Base-by-base conservation (phyloP, 2,113 vertebrate genomes). In the Nesogale talazaci region DNA sequence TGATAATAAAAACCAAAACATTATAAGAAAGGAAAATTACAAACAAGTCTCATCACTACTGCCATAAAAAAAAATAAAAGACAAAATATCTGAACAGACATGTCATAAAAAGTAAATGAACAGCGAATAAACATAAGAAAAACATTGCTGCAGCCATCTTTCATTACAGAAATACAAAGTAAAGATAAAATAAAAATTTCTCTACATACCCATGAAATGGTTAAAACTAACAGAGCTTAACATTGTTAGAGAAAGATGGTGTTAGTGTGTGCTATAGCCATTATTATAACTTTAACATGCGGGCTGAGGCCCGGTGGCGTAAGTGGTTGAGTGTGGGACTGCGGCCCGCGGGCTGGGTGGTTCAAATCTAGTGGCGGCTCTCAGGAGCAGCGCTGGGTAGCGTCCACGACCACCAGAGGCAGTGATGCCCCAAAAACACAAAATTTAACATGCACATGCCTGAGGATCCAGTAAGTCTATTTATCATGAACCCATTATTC, bases 121-220 rank as follows among this genome's bases (percentile, higher is more conserved):
- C 36, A 19, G 81, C 56, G 70, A 93, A 52, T 88, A 75, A 70
- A 12, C 14, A 91, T n/a, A 83, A 46, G 16, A 86, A 82, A 91
- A 87, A 23, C 88, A 14, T 27, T 81, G 74, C 84, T 85, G 75
- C 84, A 93, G 46, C 59, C 56, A 92, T 78, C 52, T 46, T 67
- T 78, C 38, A 67, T 59, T n/a, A 93, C 20, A n/a, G 31, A 90
- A 93, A 67, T 83, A 83, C 17, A 83, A 87, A 67, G 42, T 79
- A 86, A 81, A 84, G 84, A 10, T 17, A 80, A 57, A 75, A 91
- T n/a, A 6, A 86, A 52, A 56, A 22, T 34, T 61, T 25, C 19
- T 31, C 3, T 84, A 91, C 17, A 75, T 38, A 65, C 36, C 77
- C 65, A 12, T 42, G 84, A 85, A 88, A 93, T 70, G 67, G 75